Base-by-base conservation (phyloP, 2,113 vertebrate species). In the Benitochromis conjunctus region DNA sequence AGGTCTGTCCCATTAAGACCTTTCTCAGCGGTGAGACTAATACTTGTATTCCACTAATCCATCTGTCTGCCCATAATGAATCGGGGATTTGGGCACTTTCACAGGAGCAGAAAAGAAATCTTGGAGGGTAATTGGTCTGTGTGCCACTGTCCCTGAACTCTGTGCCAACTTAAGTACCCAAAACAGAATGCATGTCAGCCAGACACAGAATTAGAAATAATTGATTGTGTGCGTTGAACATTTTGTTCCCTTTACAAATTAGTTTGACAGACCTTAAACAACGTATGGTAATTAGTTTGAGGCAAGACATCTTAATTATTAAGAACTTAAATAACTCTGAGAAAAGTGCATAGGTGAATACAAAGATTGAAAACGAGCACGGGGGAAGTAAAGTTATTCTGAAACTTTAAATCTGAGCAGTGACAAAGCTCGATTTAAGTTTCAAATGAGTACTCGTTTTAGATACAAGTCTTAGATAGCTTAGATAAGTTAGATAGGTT, bases 21-120 rank as follows among this genome's bases (percentile, higher is more conserved):
- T 96, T 96, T 90, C 95, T 95, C 93, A 95, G 91, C 3, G 96
- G 98, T 99, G 96, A 93, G 97, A 85, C 84, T 83, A 66, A 88
- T 55, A 82, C 88, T 88, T 86, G 77, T 77, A 55, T 88, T 85
- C 82, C 66, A 21, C 88, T 92, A 90, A 94, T 91, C 90, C 86
- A 55, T 58, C 86, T 82, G 91, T 86, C 87, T 71, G 86, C 53
- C 78, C 58, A 87, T 94, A 94, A 94, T 94, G 91, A 94, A 88
- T 82, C 80, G 66, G 91, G 91, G 93, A 94, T 93, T 94, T 94
- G 86, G 86, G 56, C 77, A 55, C 93, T 89, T 93, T 92, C 89
- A 80, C 81, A 71, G 89, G 91, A 86, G 83, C 90, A 89, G 89
- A 71, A 77, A 87, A 89, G 43, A 84, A 91, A 92, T 91, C 69